phyloP scores from a whole-genome alignment of 1,140 invertebrate species.

The Scaptomyza graminum region DNA sequence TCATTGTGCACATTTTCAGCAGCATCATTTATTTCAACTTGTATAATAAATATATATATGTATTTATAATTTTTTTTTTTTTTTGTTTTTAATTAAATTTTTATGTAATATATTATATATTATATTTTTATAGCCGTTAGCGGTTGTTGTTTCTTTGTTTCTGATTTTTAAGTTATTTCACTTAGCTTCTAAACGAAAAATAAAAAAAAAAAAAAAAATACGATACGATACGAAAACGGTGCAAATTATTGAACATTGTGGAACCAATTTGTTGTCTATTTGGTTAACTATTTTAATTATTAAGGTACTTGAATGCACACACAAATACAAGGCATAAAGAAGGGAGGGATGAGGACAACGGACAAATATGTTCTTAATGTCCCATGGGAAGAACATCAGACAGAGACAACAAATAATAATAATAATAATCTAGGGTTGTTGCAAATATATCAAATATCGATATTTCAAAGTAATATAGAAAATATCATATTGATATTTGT shows the following conservation, averaged over 20 bases:
- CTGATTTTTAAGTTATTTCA: conserved; percentile 7
- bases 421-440: too few species aligned
- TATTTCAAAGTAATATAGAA: too few species aligned
- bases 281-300: conserved; percentile 21
- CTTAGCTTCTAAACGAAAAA: conserved; percentile 54
- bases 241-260: conserved; percentile 63
- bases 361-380: not conserved
- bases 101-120: conserved; percentile 9
- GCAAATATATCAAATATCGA: too few species aligned
- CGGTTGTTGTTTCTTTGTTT: conserved; percentile 9
- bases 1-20: conserved; percentile 50
- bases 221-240: conserved; percentile 40
- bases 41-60: conserved; percentile 50
- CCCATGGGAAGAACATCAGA: not conserved
- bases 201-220: conserved; percentile 14
- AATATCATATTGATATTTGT: too few species aligned
- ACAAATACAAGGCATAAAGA: conserved; percentile 3
- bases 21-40: conserved; percentile 53
- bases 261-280: conserved; percentile 31
- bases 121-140: conserved; percentile 13
- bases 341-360: not conserved
- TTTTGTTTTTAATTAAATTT: conserved; percentile 2
- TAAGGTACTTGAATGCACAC: conserved; percentile 11
- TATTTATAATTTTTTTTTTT: conserved; percentile 29
- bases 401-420: conserved; percentile 9